A percentile compares a stretch with the other conserved stretches of the same genome.
Conservation (phyloP, 2,888 invertebrate genomes). For the Eupithecia pulchellata region DNA sequence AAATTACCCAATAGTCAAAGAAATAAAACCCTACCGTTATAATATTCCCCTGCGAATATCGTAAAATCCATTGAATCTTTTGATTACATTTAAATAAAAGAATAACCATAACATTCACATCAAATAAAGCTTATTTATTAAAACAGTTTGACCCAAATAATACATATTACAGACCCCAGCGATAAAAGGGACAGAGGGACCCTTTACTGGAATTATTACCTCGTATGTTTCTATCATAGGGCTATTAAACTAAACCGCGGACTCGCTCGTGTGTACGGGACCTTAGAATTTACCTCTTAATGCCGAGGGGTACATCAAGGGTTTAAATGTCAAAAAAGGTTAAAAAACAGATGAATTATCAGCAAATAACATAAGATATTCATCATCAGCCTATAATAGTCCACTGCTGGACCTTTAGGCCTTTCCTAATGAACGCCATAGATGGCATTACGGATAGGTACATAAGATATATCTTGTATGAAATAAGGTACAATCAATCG, state of each 20-base stretch:
- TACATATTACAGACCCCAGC: slow-evolving; percentile 30
- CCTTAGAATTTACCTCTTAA: slow-evolving; percentile 13
- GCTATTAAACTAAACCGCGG: slow-evolving; percentile 24
- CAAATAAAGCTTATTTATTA: slow-evolving; percentile 36
- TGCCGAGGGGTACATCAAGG: background rate
- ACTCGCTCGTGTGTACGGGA: slow-evolving; percentile 17
- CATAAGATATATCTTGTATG: too few species aligned
- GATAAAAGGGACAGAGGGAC: slow-evolving; percentile 28
- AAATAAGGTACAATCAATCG: too few species aligned
- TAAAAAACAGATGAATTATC: background rate
- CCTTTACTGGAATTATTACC: slow-evolving; percentile 34
- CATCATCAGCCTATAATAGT: too few species aligned
- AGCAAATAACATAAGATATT: background rate
- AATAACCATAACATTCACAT: slow-evolving; percentile 31
- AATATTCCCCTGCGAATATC: slow-evolving; percentile 6
- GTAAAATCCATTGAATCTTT: slow-evolving; percentile 19
- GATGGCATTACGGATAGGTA: too few species aligned
- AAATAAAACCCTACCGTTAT: slow-evolving; percentile 4
- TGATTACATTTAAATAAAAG: slow-evolving; percentile 15
- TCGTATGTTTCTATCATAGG: slow-evolving; percentile 35
- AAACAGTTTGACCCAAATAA: slow-evolving; percentile 37
- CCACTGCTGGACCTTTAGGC: too few species aligned
- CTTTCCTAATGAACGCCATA: too few species aligned
- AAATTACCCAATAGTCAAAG: background rate
- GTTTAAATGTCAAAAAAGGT: background rate